Evolutionary conservation across 2,797 vertebrate species (phyloP).

Genomic region (Chromobotia macracanthus): DNA sequence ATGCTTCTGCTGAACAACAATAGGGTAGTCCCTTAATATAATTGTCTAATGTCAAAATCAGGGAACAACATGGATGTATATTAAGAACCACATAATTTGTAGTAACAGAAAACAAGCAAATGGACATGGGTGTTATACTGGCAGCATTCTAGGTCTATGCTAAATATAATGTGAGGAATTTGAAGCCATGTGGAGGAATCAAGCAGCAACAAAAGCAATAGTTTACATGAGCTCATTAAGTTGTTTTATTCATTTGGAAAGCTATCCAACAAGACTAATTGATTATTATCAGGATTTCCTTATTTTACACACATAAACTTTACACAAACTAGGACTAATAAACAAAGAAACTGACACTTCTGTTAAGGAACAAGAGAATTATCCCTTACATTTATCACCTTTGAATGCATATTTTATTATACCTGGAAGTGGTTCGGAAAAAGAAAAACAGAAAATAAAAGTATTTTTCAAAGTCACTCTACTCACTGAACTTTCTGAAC

Average conservation of each 20-base stretch:
- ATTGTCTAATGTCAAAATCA: not conserved
- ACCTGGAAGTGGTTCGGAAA: constrained; percentile 47
- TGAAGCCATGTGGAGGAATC: not conserved
- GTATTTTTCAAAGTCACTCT: not conserved
- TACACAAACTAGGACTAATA: constrained; percentile 58
- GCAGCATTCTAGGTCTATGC: constrained; percentile 3
- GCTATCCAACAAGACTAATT: not conserved
- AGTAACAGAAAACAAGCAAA: constrained; percentile 65
- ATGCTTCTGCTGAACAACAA: constrained; percentile 12
- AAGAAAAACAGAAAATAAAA: too few relatives aligned
- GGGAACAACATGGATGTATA: not conserved
- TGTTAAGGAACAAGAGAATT: constrained; percentile 36
- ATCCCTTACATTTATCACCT: constrained; percentile 44
- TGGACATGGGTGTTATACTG: constrained; percentile 51
- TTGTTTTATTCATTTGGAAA: not conserved
- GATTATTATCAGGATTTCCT: constrained; percentile 6
- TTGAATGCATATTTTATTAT: constrained; percentile 13
- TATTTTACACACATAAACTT: constrained; percentile 38
- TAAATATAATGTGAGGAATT: constrained; percentile 12
- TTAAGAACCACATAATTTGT: constrained; percentile 66
- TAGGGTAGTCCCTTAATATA: not conserved
- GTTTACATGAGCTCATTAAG: not conserved
- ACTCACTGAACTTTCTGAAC: not conserved
- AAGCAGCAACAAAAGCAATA: not conserved
- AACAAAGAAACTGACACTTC: constrained; percentile 54